Conservation (phyloP, 2,888 invertebrate species). For the Volucella inflata region DNA sequence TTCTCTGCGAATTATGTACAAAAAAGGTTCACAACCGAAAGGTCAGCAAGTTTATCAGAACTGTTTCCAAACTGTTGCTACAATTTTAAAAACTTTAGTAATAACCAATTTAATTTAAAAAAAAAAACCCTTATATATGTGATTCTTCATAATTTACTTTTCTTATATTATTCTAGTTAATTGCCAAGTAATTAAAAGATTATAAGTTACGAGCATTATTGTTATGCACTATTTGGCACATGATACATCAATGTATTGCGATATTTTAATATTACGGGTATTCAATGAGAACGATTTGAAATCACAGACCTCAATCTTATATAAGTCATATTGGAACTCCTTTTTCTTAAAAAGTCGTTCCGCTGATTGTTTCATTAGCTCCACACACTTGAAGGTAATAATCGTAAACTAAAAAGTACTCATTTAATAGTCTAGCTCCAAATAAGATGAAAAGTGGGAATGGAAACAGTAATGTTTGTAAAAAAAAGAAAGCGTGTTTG, state of each 20-base stretch:
- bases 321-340: conserved; percentile 37
- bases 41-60: too few species aligned
- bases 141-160: too few species aligned
- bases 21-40: too few species aligned
- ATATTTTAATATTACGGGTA: background rate
- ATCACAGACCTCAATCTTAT: conserved; percentile 10
- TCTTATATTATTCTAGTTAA: too few species aligned
- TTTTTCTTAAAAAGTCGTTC: conserved; percentile 33
- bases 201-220: conserved; percentile 6
- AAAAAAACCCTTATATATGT: too few species aligned
- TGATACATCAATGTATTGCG: background rate
- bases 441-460: conserved; percentile 38
- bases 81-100: too few species aligned
- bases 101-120: too few species aligned
- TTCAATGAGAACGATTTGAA: conserved; percentile 34
- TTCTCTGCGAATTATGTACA: too few species aligned
- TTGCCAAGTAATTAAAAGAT: background rate
- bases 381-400: conserved; percentile 71
- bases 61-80: too few species aligned
- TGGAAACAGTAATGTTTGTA: conserved; percentile 47
- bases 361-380: conserved; percentile 65
- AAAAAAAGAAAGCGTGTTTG: conserved; percentile 33
- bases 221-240: conserved; percentile 24
- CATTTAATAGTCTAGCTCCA: conserved; percentile 59
- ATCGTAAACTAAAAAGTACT: conserved; percentile 53